Evolutionary conservation across 2,888 invertebrate species (phyloP), one percentile per base, ranked within the genome.

Genomic region (Steinernema hermaphroditum): DNA sequence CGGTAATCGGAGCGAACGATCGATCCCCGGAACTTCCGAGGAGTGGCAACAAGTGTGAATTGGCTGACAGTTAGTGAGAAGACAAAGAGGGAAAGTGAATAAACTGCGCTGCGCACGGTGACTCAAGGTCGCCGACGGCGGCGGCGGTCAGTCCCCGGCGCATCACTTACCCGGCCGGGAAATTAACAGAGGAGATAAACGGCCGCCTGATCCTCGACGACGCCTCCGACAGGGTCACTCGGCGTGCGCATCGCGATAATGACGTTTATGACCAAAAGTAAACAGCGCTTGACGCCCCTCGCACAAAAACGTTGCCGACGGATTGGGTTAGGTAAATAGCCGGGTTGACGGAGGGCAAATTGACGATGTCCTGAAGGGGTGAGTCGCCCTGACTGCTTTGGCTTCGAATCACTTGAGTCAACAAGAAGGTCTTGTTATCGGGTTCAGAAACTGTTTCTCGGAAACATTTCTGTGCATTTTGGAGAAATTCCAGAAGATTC

Each of bases 91-190:
- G 46, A 46, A 46, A 46, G 46, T 46, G 46, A 46, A 46, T 46
- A n/a, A 46, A 16, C 6, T 14, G 41, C 41, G 8, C 14, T 41
- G 41, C 41, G 8, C 46, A n/a, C 46, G 46, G 46, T 46, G 46
- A 46, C 46, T 46, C 46, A 46, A 46, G 46, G 46, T 46, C 46
- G 46, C 46, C 46, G 16, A n/a, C 46, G 46, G n/a, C 46, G 46
- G 16, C 41, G 41, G 4, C 46, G 46, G 46, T 46, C 46, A 41
- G 41, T 41, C 41, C 9, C 9, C 14, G 41, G 41, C 41, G 41
- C 41, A 46, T 46, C 46, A 46, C 46, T 46, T 46, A 16, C 46
- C 16, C 46, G 16, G 46, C 46, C 46, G 46, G 16, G 2, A 46
- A 46, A 46, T 46, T 46, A 46, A 46, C 46, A 46, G 46, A 14